These are phyloP conservation scores for Andrena chrysosceles DNA, from an alignment of 2,888 invertebrate genomes.

Conservation along the genomic window DNA sequence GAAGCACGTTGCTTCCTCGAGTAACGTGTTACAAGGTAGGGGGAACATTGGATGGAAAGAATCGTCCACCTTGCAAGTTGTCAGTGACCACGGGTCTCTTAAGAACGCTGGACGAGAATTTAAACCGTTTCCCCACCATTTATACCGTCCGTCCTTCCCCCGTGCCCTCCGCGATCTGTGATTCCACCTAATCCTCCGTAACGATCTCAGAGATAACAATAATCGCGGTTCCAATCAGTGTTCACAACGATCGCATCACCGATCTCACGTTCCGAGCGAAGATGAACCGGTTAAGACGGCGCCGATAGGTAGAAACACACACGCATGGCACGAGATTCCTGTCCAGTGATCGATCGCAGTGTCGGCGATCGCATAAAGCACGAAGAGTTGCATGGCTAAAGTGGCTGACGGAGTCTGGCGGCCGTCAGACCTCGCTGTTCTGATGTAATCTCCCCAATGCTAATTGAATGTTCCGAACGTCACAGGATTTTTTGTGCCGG, in stretches of 20 bases:
- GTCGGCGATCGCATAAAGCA: background rate
- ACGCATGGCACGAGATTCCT: no score
- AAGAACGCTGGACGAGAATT: slow-evolving; percentile 43
- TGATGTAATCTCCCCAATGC: slow-evolving; percentile 16
- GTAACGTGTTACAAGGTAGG: slow-evolving; percentile 46
- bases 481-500: background rate
- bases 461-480: slow-evolving; percentile 1
- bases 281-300: no score
- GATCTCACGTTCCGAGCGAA: no score
- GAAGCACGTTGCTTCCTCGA: slow-evolving; percentile 35
- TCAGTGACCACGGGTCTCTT: slow-evolving; percentile 51
- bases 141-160: background rate
- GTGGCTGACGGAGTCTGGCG: background rate
- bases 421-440: background rate
- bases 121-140: background rate
- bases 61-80: slow-evolving; percentile 42
- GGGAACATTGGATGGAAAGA: slow-evolving; percentile 51
- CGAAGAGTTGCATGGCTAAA: background rate
- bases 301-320: no score
- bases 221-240: no score
- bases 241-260: no score
- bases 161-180: background rate
- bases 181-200: background rate
- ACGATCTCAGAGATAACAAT: no score
- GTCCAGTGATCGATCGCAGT: background rate